Evolutionary conservation across 1,140 invertebrate genomes (phyloP), one percentile per base, ranked within the genome.

Genomic region (Bactericera cockerelli): DNA sequence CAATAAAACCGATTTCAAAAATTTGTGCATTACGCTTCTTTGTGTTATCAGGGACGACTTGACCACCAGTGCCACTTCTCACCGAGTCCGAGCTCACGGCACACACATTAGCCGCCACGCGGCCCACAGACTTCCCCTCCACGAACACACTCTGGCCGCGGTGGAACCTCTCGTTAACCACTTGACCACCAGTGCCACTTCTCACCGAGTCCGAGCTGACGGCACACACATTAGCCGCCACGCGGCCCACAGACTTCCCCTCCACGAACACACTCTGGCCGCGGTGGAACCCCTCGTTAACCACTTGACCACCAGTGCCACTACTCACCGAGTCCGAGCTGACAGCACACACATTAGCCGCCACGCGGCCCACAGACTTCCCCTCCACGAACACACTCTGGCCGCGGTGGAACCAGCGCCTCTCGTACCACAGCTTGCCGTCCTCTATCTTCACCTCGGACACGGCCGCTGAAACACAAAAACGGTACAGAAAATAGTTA

Each of bases 201-300:
- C 81, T 76, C 73, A 93, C 89, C 71, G 84, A 84, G 74, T 93
- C 89, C 54, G 83, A 84, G 59, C 87, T 86, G 65, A 96, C 91
- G 22, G 87, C 84, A 33, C 86, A 86, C 67, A 97, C 93, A 64
- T 88, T 83, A 2, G 85, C 91, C 59, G 85, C 80, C 68, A 90
- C 89, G 66, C 86, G 82, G 1, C 81, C 75, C 61, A 83, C 74
- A 66, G 93, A 89, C 64, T 87, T 84, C 25, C 88, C 89, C 72
- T 93, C 92, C 4, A 95, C 84, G 72, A 86, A 92, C 25, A 96
- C 83, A 61, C 87, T 83, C 72, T 95, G 91, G 1, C 93, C 93
- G 60, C 92, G 79, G 70, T 94, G 90, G 73, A 86, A 96, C 81
- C 82, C 83, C n/a, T n/a, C n/a, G n/a, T n/a, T n/a, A n/a, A 26